These are phyloP conservation scores for Echeneis naucrates DNA, from an alignment of 2,797 vertebrate species.

Conservation along the genomic window DNA sequence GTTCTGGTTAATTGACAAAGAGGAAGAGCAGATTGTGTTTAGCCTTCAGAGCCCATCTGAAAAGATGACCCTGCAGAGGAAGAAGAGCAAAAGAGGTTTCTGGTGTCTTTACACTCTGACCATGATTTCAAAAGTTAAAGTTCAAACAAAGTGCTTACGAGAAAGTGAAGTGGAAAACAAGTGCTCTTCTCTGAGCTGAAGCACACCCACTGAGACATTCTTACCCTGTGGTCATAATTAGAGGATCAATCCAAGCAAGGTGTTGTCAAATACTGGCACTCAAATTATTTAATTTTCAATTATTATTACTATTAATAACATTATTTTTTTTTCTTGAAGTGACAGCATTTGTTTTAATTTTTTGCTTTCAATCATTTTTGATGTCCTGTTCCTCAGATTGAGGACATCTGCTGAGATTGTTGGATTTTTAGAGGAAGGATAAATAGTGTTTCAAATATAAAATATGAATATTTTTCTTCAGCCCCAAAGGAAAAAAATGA, in stretches of 20 bases:
- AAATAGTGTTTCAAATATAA: not conserved
- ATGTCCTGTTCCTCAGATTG: not conserved
- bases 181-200: not conserved
- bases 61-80: slow-evolving; percentile 2
- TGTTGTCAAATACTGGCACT: not conserved
- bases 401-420: not conserved
- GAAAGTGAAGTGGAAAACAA: not conserved
- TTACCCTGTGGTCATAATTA: not conserved
- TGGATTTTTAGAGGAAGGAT: not conserved
- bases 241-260: not conserved
- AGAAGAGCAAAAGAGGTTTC: not conserved
- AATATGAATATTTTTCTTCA: not conserved
- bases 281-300: not conserved
- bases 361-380: not conserved
- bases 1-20: slow-evolving; percentile 76
- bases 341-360: not conserved
- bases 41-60: slow-evolving; percentile 19
- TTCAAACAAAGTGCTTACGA: slow-evolving; percentile 2
- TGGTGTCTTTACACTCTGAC: not conserved
- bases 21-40: slow-evolving; percentile 21
- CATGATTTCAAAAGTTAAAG: slow-evolving; percentile 2
- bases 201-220: not conserved
- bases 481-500: not conserved
- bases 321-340: not conserved
- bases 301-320: too few species aligned